Evolutionary conservation across 2,797 vertebrate genomes (phyloP).

Genomic region (Erethizon dorsatum): DNA sequence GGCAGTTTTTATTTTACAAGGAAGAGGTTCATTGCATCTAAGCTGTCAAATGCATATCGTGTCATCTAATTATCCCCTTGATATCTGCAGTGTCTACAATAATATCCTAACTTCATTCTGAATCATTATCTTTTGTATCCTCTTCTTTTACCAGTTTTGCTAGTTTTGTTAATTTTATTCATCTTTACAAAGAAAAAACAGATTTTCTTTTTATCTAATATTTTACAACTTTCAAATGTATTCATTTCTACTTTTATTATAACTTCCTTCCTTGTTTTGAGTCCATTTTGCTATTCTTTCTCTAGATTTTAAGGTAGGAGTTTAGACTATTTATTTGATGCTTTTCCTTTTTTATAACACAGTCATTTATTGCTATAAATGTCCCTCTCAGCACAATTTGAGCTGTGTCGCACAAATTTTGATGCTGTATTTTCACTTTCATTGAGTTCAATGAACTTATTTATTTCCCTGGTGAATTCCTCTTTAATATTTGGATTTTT

Average conservation of each 20-base stretch:
- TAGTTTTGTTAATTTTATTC: not conserved
- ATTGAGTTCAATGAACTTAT: not conserved
- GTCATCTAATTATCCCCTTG: not conserved
- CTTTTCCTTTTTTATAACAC: not conserved
- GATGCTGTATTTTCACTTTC: not conserved
- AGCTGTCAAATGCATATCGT: not conserved
- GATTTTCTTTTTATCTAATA: not conserved
- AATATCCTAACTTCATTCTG: not conserved
- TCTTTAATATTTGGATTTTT: not conserved
- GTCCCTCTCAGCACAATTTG: not conserved
- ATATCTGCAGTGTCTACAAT: not conserved
- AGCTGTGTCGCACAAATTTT: not conserved
- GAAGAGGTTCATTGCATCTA: not conserved
- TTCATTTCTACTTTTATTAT: not conserved
- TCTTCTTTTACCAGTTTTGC: not conserved
- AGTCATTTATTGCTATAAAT: not conserved
- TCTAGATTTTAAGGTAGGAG: not conserved
- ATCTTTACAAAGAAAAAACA: not conserved
- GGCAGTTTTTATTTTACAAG: not conserved
- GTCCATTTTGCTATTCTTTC: not conserved
- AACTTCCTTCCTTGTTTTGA: not conserved
- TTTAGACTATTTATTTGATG: not conserved
- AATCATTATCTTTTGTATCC: not conserved
- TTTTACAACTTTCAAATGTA: slow-evolving; percentile 1
- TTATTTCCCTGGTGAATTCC: not conserved